Evolutionary conservation across 2,797 vertebrate genomes (phyloP), one percentile per base, ranked within the genome.

Genomic region (Dicrostonyx torquatus): DNA sequence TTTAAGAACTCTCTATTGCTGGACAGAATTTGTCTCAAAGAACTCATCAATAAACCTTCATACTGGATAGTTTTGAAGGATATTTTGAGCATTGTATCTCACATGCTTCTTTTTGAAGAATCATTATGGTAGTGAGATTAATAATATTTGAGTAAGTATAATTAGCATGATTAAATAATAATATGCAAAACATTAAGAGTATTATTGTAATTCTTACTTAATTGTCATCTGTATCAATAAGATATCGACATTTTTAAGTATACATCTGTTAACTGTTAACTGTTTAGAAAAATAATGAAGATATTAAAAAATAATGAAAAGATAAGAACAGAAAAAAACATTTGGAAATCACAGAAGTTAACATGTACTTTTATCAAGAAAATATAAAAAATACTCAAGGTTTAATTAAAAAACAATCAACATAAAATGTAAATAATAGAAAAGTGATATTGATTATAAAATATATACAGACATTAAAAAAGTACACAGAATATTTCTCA

Each of bases 51-150:
- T 53, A 80, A 72, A 60, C 22, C 50, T 22, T 77, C 48, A 15
- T 5, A 17, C 60, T 7, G 64, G 26, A 68, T 73, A 1, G 58
- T 20, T 90, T 87, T 95, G 34, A 87, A 90, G 90, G 37, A 14
- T 34, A 60, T 85, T 82, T 79, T 90, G 37, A 92, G 62, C 24
- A 82, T 85, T 87, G 4, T 82, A 73, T 77, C 76, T 85, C 4
- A 75, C 2, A 26, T 77, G 20, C 70, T 89, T 76, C 80, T 90
- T 95, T 92, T 60, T 90, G 34, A 90, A 48, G 45, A 95, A 77
- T 72, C 1, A 76, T 58, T 72, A 80, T 22, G 0, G 26, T 72
- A 84, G 40, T 37, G 15, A 26, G 0, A 86, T 68, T 88, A 53
- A 3, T 4, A 5, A 77, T 92, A 85, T 70, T 85, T 90, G 22